phyloP scores from a whole-genome alignment of 2,113 vertebrate species.

The Nettapus auritus region DNA sequence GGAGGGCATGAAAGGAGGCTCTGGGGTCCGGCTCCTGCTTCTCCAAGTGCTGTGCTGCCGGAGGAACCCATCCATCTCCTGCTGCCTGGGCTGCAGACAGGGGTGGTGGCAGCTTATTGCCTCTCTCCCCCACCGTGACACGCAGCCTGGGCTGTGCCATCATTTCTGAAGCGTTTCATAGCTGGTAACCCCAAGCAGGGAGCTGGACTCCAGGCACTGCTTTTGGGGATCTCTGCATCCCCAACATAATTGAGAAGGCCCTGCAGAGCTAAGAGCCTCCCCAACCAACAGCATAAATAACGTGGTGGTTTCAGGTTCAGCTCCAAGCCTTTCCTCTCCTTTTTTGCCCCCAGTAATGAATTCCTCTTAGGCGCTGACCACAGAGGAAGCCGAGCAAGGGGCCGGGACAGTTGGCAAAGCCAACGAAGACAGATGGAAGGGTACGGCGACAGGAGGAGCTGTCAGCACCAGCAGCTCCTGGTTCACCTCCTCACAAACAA shows the following conservation, averaged over 20 bases:
- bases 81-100: not conserved
- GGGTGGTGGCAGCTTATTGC: conserved; percentile 25
- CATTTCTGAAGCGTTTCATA: conserved; percentile 39
- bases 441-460: not conserved
- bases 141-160: not conserved
- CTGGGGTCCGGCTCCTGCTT: not conserved
- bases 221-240: not conserved
- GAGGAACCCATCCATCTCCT: not conserved
- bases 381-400: not conserved
- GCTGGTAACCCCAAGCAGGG: not conserved
- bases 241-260: conserved; percentile 25
- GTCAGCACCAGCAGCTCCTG: not conserved
- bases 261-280: conserved; percentile 23
- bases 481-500: conserved; percentile 28
- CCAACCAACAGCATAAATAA: not conserved
- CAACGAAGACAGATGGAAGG: not conserved
- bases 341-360: not conserved
- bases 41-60: not conserved
- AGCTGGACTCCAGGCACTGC: not conserved
- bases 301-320: not conserved
- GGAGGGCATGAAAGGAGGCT: not conserved
- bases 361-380: not conserved
- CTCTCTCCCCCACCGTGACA: not conserved
- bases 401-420: not conserved
- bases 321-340: not conserved